These are phyloP conservation scores for Lumbricus terrestris DNA, from an alignment of 2,888 invertebrate species.

Conservation along the genomic window DNA sequence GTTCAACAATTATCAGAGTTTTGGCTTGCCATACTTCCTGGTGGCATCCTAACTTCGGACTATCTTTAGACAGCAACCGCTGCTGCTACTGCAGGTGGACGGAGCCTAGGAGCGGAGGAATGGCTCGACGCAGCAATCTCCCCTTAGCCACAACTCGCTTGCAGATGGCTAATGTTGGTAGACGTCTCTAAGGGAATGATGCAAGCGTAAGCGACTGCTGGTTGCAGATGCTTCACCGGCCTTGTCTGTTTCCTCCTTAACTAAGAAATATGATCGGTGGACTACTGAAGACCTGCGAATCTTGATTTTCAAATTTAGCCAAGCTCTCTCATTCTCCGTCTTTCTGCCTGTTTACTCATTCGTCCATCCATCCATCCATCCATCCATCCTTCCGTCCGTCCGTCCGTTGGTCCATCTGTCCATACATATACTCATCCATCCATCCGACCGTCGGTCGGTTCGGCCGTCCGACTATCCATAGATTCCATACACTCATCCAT, in stretches of 20 bases:
- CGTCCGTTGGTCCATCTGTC: too few species aligned
- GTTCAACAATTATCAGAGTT: neutral
- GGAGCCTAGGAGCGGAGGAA: neutral
- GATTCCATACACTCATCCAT: too few species aligned
- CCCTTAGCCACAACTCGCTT: neutral
- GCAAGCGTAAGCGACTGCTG: too few species aligned
- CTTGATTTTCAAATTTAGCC: conserved; percentile 3
- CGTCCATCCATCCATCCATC: too few species aligned
- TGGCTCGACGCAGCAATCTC: neutral
- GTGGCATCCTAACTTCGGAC: neutral
- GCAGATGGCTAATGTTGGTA: neutral
- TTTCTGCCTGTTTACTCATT: too few species aligned
- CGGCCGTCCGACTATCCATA: too few species aligned
- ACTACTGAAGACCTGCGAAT: neutral
- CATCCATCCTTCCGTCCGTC: too few species aligned
- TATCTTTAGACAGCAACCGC: neutral
- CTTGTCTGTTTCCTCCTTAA: neutral
- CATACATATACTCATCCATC: too few species aligned
- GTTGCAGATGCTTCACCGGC: neutral
- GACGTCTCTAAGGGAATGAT: neutral
- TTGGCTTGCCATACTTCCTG: neutral
- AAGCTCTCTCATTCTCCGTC: neutral
- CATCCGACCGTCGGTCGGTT: too few species aligned
- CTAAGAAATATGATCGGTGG: neutral
- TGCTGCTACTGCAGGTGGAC: neutral